These are phyloP conservation scores for Pogonus chalceus DNA, from an alignment of 1,140 invertebrate species.

Conservation along the genomic window DNA sequence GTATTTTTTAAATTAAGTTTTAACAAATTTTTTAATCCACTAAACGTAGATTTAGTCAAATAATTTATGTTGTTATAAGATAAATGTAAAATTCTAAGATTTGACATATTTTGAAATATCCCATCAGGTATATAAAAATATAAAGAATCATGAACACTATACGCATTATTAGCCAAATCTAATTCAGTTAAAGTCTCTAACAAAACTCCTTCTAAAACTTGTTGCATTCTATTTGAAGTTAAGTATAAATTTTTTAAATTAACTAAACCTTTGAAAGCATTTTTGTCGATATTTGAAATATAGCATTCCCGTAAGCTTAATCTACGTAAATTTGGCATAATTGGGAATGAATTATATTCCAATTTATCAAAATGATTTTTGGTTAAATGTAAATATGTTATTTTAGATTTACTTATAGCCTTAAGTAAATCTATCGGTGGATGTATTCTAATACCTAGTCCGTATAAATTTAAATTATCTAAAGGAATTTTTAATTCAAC, in stretches of 20 bases:
- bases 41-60: slow-evolving; percentile 38
- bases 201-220: slow-evolving; percentile 36
- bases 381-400: slow-evolving; percentile 37
- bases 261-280: slow-evolving; percentile 35
- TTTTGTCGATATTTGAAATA: slow-evolving; percentile 28
- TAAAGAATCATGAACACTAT: slow-evolving; percentile 30
- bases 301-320: slow-evolving; percentile 37
- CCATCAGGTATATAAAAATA: slow-evolving; percentile 38
- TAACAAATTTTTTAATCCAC: slow-evolving; percentile 35
- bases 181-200: slow-evolving; percentile 36
- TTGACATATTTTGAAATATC: slow-evolving; percentile 24
- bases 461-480: slow-evolving; percentile 36
- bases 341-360: slow-evolving; percentile 37
- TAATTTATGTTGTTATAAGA: slow-evolving; percentile 39
- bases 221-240: slow-evolving; percentile 38
- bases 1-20: slow-evolving; percentile 41
- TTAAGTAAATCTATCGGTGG: slow-evolving; percentile 36
- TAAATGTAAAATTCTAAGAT: slow-evolving; percentile 26
- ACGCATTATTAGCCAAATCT: slow-evolving; percentile 40
- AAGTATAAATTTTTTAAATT: slow-evolving; percentile 38
- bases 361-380: slow-evolving; percentile 45
- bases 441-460: slow-evolving; percentile 39
- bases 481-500: slow-evolving; percentile 33
- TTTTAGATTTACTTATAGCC: slow-evolving; percentile 38
- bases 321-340: slow-evolving; percentile 39